A percentile compares a stretch with the other conserved stretches of the same genome.
Conservation (phyloP, 2,888 invertebrate genomes). For the Caenorhabditis angaria region DNA sequence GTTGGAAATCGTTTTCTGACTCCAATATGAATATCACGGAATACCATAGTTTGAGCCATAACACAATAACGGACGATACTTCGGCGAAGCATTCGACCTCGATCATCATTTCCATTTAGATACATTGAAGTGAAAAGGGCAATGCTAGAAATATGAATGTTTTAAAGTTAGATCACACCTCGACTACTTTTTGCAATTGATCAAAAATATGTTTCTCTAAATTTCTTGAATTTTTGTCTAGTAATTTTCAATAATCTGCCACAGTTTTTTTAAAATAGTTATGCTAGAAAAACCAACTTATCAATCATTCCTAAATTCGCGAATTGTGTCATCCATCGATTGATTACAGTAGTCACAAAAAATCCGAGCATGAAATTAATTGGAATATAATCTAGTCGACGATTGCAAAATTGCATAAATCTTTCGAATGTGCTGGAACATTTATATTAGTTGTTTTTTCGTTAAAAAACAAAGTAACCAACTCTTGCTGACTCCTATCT, state of each 20-base stretch:
- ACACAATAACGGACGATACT: constrained; percentile 60
- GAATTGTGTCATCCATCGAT: constrained; percentile 51
- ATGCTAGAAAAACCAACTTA: constrained; percentile 37
- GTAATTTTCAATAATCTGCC: not conserved
- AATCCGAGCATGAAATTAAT: constrained; percentile 62
- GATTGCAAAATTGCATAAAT: constrained; percentile 51
- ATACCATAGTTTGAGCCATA: constrained; percentile 55
- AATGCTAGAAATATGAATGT: constrained; percentile 29
- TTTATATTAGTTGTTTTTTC: not conserved
- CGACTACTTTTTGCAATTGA: too few species aligned
- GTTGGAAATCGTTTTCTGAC: constrained; percentile 54
- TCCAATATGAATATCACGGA: constrained; percentile 55
- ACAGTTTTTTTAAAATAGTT: not conserved
- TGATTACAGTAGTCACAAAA: constrained; percentile 61
- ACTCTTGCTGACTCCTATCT: constrained; percentile 45
- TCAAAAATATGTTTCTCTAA: too few species aligned
- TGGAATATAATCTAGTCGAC: constrained; percentile 54
- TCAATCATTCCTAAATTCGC: constrained; percentile 55
- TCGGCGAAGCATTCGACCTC: constrained; percentile 52
- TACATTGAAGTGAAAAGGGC: constrained; percentile 56
- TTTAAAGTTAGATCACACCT: not conserved
- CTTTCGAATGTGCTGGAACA: constrained; percentile 52
- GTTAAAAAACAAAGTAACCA: not conserved
- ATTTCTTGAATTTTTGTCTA: not conserved
- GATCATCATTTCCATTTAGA: constrained; percentile 55